These are phyloP conservation scores for Chondrosia reniformis DNA, from an alignment of 37 sponge, comb jelly and placozoan species.

Conservation along the genomic window DNA sequence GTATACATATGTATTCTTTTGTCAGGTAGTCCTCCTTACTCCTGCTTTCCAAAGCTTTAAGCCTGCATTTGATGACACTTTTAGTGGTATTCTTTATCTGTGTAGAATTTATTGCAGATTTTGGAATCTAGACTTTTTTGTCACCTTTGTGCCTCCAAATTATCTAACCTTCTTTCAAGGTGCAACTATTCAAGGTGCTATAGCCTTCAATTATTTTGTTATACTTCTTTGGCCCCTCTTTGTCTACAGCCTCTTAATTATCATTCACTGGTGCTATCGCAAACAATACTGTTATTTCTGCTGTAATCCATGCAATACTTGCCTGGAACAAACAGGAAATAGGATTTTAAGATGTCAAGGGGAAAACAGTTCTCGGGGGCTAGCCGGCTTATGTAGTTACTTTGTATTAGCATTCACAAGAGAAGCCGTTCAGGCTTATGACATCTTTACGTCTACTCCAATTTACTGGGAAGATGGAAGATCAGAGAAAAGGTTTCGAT, in stretches of 20 bases:
- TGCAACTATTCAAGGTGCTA: not conserved
- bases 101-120: not conserved
- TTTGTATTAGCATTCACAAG: not conserved
- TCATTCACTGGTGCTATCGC: not conserved
- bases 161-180: not conserved
- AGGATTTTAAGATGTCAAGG: too few species aligned
- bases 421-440: not conserved
- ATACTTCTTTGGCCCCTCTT: slow-evolving; percentile 5
- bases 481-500: not conserved
- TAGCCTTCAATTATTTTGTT: not conserved
- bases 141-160: not conserved
- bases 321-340: too few species aligned
- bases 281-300: not conserved
- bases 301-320: too few species aligned
- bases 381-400: slow-evolving; percentile 7
- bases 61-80: not conserved
- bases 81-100: not conserved
- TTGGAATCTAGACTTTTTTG: slow-evolving; percentile 6
- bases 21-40: slow-evolving; percentile 1
- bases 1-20: slow-evolving; percentile 9
- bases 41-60: not conserved
- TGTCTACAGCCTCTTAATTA: not conserved
- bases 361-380: too few species aligned
- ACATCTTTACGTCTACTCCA: not conserved
- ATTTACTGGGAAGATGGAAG: not conserved